Base-by-base conservation (phyloP, 2,888 invertebrate genomes). In the Amaurobius ferox region DNA sequence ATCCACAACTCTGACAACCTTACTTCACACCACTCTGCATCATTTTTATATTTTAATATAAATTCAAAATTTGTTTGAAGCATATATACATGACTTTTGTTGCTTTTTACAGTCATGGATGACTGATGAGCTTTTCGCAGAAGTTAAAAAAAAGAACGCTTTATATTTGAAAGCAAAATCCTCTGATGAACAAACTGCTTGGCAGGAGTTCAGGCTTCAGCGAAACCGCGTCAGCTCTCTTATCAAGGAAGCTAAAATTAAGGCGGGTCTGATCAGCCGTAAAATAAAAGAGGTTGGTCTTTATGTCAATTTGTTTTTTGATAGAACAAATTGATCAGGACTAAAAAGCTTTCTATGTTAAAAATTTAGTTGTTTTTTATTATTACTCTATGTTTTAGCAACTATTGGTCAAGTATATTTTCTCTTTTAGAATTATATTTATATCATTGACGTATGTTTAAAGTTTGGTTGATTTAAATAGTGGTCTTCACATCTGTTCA, bases 41-140 rank as follows among this genome's bases (percentile, higher is more conserved):
- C n/a, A n/a, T n/a, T n/a, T n/a, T n/a, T 35, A 35, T 35, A 35
- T 35, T 35, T 35, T 35, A n/a, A n/a, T n/a, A n/a, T n/a, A n/a
- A n/a, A n/a, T n/a, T n/a, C n/a, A n/a, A n/a, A n/a, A n/a, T n/a
- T n/a, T n/a, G n/a, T n/a, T n/a, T n/a, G n/a, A n/a, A n/a, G n/a
- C 35, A 35, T 35, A 9, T 35, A 9, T 35, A 35, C 70, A 40
- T 40, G 26, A 44, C 9, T 0, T 70, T n/a, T 40, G 44, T 70
- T 40, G 28, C 39, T 44, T 64, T 40, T 76, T 76, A 39, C 66
- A 76, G 76, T 40, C 64, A 9, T 76, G 76, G 76, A 76, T 76
- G 76, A 76, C 76, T 64, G 76, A 76, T 66, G 66, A 39, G 11
- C 61, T 76, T 66, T 44, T 23, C 26, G 32, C 62, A 26, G 76